Evolutionary conservation across 2,888 invertebrate species (phyloP), one percentile per base, ranked within the genome.

Genomic region (Pomacea canaliculata): DNA sequence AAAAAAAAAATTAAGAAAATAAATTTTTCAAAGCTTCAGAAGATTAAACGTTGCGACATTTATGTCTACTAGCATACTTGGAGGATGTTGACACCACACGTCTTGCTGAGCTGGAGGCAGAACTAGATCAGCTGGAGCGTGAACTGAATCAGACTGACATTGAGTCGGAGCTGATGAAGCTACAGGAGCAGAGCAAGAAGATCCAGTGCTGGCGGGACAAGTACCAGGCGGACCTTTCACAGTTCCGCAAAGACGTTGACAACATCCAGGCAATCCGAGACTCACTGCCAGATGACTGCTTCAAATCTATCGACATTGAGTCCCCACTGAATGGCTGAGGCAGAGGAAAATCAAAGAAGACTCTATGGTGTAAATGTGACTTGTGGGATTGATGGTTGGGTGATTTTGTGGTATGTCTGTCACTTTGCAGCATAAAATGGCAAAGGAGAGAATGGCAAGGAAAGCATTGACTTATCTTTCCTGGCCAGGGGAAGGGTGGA

Each of bases 71-170:
- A 86, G 86, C 80, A 48, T 82, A 83, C 56, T 66, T 86, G 65
- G 82, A 82, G 19, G 82, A 81, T 46, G 83, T 86, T 18, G 85
- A 88, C 79, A 81, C 83, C 12, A 80, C 80, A 10, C 90, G 90
- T 59, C 84, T 92, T 76, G 89, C 89, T 51, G 85, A 89, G 19
- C 84, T 92, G 77, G 92, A 92, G 82, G 68, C 72, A 60, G 85
- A 90, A 71, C 83, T 92, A 27, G 84, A 86, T 27, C 83, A 84
- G 16, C 88, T 90, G 13, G 90, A 91, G 76, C 74, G 81, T 59
- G 81, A 83, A 18, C 79, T 91, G 71, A 76, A 73, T 48, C 83
- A 83, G 48, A 86, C 88, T 8, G 81, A 88, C 65, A 81, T 91
- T 46, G 88, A 89, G n/a, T 76, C 70, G 5, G 85, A 88, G 71